phyloP scores from a whole-genome alignment of 2,888 invertebrate species.

The Mythimna pallens region DNA sequence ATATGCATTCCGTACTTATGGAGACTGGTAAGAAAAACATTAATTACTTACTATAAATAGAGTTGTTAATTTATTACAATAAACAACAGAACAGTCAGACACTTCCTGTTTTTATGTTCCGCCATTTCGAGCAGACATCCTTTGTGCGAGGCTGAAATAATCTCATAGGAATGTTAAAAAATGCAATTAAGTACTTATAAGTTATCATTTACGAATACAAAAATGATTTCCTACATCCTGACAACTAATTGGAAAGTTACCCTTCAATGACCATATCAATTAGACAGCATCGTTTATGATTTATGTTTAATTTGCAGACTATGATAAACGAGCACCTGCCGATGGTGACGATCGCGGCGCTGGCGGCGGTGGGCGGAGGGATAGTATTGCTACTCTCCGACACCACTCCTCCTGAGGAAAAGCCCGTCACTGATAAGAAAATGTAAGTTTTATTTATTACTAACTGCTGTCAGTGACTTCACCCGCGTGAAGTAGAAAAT shows the following conservation, averaged over 20 bases:
- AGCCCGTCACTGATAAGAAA: constrained; percentile 70
- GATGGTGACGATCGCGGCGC: constrained; percentile 93
- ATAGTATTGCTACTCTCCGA: constrained; percentile 94
- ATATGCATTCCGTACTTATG: constrained; percentile 95
- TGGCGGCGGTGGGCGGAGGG: constrained; percentile 93
- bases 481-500: too few species aligned
- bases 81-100: constrained; percentile 8
- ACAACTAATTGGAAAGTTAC: constrained; percentile 22
- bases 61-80: constrained; percentile 15
- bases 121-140: constrained; percentile 39
- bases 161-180: constrained; percentile 26
- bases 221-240: constrained; percentile 21
- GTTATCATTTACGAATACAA: constrained; percentile 13
- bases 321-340: constrained; percentile 92
- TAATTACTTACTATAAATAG: constrained; percentile 1
- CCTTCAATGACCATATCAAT: not conserved
- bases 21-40: constrained; percentile 91
- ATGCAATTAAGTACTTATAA: constrained; percentile 12
- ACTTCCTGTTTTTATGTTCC: constrained; percentile 45
- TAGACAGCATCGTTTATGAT: constrained; percentile 6
- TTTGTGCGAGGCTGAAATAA: constrained; percentile 30
- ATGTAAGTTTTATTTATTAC: constrained; percentile 66
- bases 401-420: constrained; percentile 86
- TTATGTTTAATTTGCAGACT: constrained; percentile 86
- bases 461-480: too few species aligned